Conservation (phyloP, 2,113 vertebrate genomes). For the Bungarus multicinctus region DNA sequence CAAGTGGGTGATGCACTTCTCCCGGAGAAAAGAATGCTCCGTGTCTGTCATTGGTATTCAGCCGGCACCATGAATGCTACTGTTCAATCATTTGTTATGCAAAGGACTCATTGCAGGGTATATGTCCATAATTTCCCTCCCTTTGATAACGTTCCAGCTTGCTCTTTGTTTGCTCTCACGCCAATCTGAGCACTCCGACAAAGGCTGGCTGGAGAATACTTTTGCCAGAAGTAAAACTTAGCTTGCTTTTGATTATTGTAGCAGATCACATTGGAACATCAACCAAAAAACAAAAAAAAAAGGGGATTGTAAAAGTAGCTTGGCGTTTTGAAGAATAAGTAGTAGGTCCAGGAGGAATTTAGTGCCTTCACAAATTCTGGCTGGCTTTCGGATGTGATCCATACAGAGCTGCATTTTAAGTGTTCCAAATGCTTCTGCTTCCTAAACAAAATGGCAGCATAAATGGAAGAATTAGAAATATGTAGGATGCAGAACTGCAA, state of each 20-base stretch:
- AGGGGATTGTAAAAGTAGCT: neutral
- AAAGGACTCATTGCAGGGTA: slow-evolving; percentile 52
- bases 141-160: slow-evolving; percentile 57
- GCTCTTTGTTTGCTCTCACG: slow-evolving; percentile 48
- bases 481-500: neutral
- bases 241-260: slow-evolving; percentile 14
- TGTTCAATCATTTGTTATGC: slow-evolving; percentile 63
- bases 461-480: neutral
- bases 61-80: slow-evolving; percentile 52
- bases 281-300: neutral
- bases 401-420: neutral
- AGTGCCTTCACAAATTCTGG: neutral
- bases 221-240: slow-evolving; percentile 39
- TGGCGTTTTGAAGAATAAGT: neutral
- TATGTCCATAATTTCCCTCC: slow-evolving; percentile 49
- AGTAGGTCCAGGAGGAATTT: neutral
- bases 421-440: neutral
- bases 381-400: neutral
- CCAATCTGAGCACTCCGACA: slow-evolving; percentile 27
- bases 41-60: slow-evolving; percentile 56
- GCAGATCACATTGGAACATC: neutral
- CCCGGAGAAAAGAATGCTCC: slow-evolving; percentile 43
- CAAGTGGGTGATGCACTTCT: slow-evolving; percentile 38
- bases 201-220: slow-evolving; percentile 13
- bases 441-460: neutral